These are phyloP conservation scores for Astreopora myriophthalma DNA, from an alignment of 64 coral and sea anemone genomes.

Conservation along the genomic window DNA sequence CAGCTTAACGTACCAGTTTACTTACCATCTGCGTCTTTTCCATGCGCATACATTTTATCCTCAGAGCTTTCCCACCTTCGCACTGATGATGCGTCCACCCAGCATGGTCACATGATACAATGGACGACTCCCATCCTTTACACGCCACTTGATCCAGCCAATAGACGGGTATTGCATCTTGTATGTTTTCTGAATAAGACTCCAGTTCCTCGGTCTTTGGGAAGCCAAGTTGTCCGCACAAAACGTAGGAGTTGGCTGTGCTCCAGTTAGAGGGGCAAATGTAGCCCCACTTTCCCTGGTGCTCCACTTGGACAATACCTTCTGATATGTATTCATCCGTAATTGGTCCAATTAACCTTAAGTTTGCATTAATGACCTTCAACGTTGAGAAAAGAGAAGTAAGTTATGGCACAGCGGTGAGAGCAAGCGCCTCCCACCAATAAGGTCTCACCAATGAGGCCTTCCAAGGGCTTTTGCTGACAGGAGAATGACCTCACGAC, in stretches of 20 bases:
- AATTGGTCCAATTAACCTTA: slow-evolving; percentile 29
- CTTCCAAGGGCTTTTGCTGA: no score
- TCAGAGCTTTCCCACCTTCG: slow-evolving; percentile 60
- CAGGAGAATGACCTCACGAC: no score
- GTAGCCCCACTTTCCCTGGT: slow-evolving; percentile 65
- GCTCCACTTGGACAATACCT: slow-evolving; percentile 67
- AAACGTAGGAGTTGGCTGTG: slow-evolving; percentile 61
- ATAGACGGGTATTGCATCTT: slow-evolving; percentile 16
- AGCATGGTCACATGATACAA: slow-evolving; percentile 79
- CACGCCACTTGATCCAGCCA: slow-evolving; percentile 68
- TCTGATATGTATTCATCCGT: slow-evolving; percentile 36
- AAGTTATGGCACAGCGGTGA: background rate
- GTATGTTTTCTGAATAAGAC: background rate
- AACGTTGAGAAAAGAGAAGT: background rate
- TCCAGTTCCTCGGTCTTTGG: slow-evolving; percentile 32
- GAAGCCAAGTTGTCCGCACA: slow-evolving; percentile 87
- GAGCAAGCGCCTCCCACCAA: no score
- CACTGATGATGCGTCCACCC: slow-evolving; percentile 73
- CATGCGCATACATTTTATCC: slow-evolving; percentile 45
- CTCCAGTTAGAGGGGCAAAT: slow-evolving; percentile 81
- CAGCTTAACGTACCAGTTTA: background rate
- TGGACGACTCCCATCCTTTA: slow-evolving; percentile 77
- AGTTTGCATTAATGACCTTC: slow-evolving; percentile 22
- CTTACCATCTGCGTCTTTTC: slow-evolving; percentile 27
- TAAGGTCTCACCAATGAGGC: no score